Evolutionary conservation across 2,888 invertebrate species (phyloP).

Genomic region (Ypsolopha scabrella): DNA sequence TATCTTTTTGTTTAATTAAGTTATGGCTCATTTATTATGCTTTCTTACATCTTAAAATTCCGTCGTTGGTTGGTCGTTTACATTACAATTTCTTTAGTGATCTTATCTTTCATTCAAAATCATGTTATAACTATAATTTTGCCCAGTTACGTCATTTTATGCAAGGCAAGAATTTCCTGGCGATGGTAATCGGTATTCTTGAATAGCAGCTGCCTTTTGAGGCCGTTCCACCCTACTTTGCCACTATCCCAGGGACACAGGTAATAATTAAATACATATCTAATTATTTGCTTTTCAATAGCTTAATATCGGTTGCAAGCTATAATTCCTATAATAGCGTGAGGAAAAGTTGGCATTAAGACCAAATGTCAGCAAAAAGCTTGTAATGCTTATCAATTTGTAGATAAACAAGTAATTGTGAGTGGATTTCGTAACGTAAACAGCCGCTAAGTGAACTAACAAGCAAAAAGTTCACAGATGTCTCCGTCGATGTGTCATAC

Average conservation of each 20-base stretch:
- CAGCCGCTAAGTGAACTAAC: slow-evolving; percentile 18
- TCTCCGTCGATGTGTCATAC: slow-evolving; percentile 39
- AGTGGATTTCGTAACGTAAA: slow-evolving; percentile 21
- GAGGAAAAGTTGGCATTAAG: too few relatives aligned
- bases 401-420: slow-evolving; percentile 12
- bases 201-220: slow-evolving; percentile 36
- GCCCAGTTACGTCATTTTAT: too few relatives aligned
- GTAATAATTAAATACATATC: not conserved
- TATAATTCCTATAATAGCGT: too few relatives aligned
- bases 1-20: slow-evolving; percentile 3
- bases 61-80: not conserved
- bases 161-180: not conserved
- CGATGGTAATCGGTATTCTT: slow-evolving; percentile 34
- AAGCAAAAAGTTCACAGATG: slow-evolving; percentile 32
- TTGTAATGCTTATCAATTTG: slow-evolving; percentile 22
- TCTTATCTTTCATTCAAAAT: too few relatives aligned
- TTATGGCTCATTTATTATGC: slow-evolving; percentile 4
- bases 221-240: slow-evolving; percentile 21
- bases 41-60: too few relatives aligned
- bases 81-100: too few relatives aligned
- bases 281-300: slow-evolving; percentile 3
- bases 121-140: too few relatives aligned
- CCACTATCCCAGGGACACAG: not conserved
- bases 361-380: too few relatives aligned
- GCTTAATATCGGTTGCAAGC: not conserved